Evolutionary conservation across 2,113 vertebrate genomes (phyloP).

Genomic region (Pedetes capensis): DNA sequence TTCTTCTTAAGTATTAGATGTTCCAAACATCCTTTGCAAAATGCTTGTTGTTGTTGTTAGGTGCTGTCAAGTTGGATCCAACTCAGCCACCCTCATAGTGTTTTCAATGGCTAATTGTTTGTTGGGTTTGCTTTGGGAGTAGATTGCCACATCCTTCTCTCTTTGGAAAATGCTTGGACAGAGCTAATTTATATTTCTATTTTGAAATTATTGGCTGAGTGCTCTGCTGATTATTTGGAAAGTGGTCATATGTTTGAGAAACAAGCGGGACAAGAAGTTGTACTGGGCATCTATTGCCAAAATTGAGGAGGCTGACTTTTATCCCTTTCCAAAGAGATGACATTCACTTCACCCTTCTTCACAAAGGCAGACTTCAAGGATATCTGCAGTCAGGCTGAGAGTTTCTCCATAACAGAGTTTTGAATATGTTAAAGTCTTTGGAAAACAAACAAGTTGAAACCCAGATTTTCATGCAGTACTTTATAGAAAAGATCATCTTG

Average conservation of each 20-base stretch:
- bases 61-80: no score
- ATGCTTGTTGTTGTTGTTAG: no score
- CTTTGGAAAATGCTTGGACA: not conserved
- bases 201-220: not conserved
- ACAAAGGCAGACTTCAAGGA: not conserved
- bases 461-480: not conserved
- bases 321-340: not conserved
- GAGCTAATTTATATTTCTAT: not conserved
- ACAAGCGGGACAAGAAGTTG: not conserved
- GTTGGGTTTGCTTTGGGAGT: no score
- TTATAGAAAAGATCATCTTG: not conserved
- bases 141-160: no score
- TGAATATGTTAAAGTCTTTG: conserved; percentile 1
- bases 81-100: no score
- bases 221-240: not conserved
- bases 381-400: not conserved
- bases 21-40: not conserved
- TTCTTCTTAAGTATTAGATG: not conserved
- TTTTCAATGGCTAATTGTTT: no score
- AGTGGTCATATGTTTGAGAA: not conserved
- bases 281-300: not conserved
- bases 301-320: not conserved
- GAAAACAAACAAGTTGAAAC: not conserved
- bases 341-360: not conserved
- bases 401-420: not conserved